Evolutionary conservation across 37 sponge, comb jelly and placozoan species (phyloP).

Genomic region (Petrosia ficiformis): DNA sequence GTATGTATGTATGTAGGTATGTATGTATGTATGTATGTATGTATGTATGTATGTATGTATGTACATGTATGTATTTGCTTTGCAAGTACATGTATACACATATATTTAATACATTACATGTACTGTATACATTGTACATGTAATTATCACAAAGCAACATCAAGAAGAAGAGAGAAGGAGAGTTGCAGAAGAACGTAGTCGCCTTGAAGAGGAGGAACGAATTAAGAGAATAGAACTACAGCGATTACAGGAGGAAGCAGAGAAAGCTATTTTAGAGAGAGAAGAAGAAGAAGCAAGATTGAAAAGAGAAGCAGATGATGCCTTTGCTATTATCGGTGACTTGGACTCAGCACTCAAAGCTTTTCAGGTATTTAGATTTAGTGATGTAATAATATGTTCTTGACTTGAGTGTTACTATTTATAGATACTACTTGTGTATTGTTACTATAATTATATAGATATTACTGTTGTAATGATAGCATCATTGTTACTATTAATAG

Average conservation of each 20-base stretch:
- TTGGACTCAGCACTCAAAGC: slow-evolving; percentile 57
- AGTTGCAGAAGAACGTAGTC: slow-evolving; percentile 39
- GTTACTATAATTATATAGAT: slow-evolving; percentile 2
- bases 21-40: too few species aligned
- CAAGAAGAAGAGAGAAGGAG: slow-evolving; percentile 9
- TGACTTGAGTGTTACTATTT: neutral
- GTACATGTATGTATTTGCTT: too few species aligned
- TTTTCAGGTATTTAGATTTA: slow-evolving; percentile 15
- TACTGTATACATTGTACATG: neutral
- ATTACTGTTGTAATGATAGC: too few species aligned
- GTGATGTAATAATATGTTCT: slow-evolving; percentile 7
- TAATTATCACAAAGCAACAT: neutral
- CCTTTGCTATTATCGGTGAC: slow-evolving; percentile 53
- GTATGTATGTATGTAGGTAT: too few species aligned
- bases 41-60: too few species aligned
- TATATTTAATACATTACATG: too few species aligned
- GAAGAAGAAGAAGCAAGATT: neutral
- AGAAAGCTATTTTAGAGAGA: slow-evolving; percentile 55
- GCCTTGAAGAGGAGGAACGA: slow-evolving; percentile 32
- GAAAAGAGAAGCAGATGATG: slow-evolving; percentile 30
- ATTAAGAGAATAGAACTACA: neutral
- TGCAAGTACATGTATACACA: too few species aligned
- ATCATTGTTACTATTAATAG: too few species aligned
- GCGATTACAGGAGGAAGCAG: slow-evolving; percentile 32
- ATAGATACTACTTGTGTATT: neutral